Conservation (phyloP, 1,140 invertebrate genomes). For the Tetramorium alpestre region DNA sequence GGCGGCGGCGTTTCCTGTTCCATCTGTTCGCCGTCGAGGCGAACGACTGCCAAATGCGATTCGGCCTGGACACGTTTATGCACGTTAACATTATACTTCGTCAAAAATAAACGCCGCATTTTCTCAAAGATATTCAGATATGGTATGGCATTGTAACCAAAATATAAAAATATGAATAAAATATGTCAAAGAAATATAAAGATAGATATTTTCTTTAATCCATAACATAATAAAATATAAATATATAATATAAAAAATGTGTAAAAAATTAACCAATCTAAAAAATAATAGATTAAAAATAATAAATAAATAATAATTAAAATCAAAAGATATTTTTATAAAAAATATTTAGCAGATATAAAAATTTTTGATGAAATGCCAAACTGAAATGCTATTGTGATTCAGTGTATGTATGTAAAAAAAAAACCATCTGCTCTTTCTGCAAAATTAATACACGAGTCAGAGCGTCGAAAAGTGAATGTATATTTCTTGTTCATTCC, state of each 20-base stretch:
- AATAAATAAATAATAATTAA: background rate
- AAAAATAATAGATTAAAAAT: background rate
- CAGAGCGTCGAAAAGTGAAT: background rate
- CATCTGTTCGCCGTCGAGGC: constrained; percentile 32
- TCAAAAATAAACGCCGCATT: background rate
- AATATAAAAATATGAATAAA: background rate
- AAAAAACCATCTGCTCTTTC: background rate
- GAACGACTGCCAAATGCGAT: constrained; percentile 28
- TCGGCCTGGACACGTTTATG: background rate
- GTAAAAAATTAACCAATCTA: background rate
- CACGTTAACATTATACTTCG: background rate
- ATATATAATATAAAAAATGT: background rate
- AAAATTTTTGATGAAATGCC: background rate
- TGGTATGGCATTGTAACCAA: background rate
- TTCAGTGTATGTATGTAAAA: background rate
- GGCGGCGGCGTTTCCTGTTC: constrained; percentile 67
- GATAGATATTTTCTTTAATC: background rate
- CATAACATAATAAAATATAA: background rate
- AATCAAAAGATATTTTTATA: background rate
- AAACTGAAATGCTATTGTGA: background rate
- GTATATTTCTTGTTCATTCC: background rate
- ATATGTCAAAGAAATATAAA: background rate
- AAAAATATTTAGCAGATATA: background rate
- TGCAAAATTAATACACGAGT: background rate
- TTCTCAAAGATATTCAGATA: background rate